Conservation (phyloP, 35 echinoderm and acorn worm genomes). For the Apostichopus parvimensis region DNA sequence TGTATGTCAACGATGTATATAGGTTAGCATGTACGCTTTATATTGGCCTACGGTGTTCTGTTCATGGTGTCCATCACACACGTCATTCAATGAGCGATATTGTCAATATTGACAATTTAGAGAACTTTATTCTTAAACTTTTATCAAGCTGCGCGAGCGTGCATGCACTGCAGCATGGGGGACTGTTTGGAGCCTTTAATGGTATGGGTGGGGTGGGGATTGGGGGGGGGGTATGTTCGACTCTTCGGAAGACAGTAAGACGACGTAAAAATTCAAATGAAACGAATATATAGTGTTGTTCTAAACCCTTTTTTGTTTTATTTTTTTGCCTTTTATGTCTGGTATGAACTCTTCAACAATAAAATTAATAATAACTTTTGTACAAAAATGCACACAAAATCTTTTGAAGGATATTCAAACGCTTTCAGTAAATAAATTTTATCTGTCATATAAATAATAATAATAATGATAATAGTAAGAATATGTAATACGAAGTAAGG, state of each 20-base stretch:
- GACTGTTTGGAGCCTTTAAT: no score
- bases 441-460: slow-evolving; percentile 63
- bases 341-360: slow-evolving; percentile 52
- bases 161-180: no score
- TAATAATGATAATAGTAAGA: not conserved
- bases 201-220: no score
- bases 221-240: not conserved
- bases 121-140: no score
- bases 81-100: no score
- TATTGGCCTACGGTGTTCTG: no score
- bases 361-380: slow-evolving; percentile 53
- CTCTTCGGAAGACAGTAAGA: not conserved
- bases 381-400: slow-evolving; percentile 59
- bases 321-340: slow-evolving; percentile 22
- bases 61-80: no score
- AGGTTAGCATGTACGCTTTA: no score
- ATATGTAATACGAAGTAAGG: slow-evolving; percentile 27
- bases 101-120: no score
- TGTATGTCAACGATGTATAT: no score
- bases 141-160: no score
- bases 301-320: slow-evolving; percentile 47
- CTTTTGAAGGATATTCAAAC: slow-evolving; percentile 52
- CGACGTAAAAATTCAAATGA: no score
- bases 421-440: slow-evolving; percentile 58
- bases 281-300: slow-evolving; percentile 10